Percentiles rank a stretch among this genome's conserved stretches.
Conservation (phyloP, 1,140 invertebrate species). For the Drosophila orosa region DNA sequence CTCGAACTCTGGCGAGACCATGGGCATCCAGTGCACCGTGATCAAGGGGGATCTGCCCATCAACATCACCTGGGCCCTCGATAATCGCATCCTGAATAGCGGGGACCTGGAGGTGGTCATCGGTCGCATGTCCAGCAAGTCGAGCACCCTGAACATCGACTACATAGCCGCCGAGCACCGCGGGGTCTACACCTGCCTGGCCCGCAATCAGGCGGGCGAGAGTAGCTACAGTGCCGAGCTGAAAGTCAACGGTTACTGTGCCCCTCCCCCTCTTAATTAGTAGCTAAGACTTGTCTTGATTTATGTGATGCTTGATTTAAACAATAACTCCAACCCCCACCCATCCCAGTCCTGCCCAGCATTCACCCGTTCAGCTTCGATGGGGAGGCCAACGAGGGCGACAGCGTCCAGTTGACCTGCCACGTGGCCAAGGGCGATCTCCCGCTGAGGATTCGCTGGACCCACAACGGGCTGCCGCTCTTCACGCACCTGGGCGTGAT, state of each 20-base stretch:
- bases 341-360: slow-evolving; percentile 87
- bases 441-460: slow-evolving; percentile 88
- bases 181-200: slow-evolving; percentile 92
- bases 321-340: slow-evolving; percentile 3
- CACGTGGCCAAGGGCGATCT: slow-evolving; percentile 89
- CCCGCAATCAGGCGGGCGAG: slow-evolving; percentile 89
- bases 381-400: slow-evolving; percentile 87
- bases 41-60: slow-evolving; percentile 93
- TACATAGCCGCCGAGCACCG: slow-evolving; percentile 87
- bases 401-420: slow-evolving; percentile 89
- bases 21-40: slow-evolving; percentile 91
- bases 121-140: slow-evolving; percentile 82
- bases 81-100: slow-evolving; percentile 70
- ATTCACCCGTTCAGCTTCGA: slow-evolving; percentile 89
- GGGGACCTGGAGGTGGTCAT: slow-evolving; percentile 83
- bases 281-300: slow-evolving; percentile 23
- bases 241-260: slow-evolving; percentile 72
- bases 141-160: slow-evolving; percentile 81
- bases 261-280: slow-evolving; percentile 6
- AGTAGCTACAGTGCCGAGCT: slow-evolving; percentile 75
- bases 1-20: slow-evolving; percentile 89
- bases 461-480: slow-evolving; percentile 85
- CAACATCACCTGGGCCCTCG: slow-evolving; percentile 89
- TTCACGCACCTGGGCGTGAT: slow-evolving; percentile 84
- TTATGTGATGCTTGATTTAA: slow-evolving; percentile 44